Evolutionary conservation across 2,888 invertebrate species (phyloP), one percentile per base, ranked within the genome.

Genomic region (Troglohyphantes excavatus): DNA sequence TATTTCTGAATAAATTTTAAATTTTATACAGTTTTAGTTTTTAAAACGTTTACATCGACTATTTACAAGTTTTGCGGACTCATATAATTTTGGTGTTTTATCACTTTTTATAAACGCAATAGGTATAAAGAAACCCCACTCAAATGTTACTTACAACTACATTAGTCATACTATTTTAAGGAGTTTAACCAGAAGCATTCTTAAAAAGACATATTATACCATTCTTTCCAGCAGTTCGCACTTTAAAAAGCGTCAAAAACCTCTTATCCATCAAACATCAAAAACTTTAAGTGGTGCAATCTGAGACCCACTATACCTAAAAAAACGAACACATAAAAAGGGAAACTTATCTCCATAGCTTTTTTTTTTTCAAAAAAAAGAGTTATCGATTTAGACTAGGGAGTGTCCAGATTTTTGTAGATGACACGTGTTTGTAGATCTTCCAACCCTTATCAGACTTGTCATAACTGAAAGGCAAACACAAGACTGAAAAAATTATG

Each of bases 251-350:
- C 0, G n/a, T n/a, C 13, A 53, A 53, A 53, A n/a, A 2, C 53
- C 53, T 53, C n/a, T 53, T 53, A 53, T 53, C 53, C 53, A n/a
- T 53, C 17, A 53, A n/a, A 53, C n/a, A 53, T 53, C 53, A 53
- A 53, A 53, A 13, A 53, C 53, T 13, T n/a, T 53, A 53, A 53
- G 53, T 53, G 53, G 13, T 53, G 53, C 17, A 53, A 53, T 1
- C 53, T 53, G 53, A 53, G 53, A 53, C 53, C 5, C 5, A 53
- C 39, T 39, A 39, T 2, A 6, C 53, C 9, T 13, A 53, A 17
- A 46, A 46, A 7, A 53, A 53, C 9, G n/a, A 53, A 53, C 53
- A 13, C 9, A 13, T 1, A 0, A 53, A 13, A 17, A 1, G 13
- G 53, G 17, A 53, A 53, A 5, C 17, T n/a, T n/a, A 39, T 11